Percentiles rank a stretch among this genome's conserved stretches.
Evolutionary conservation across 1,140 invertebrate genomes (phyloP).

Genomic region (Formica exsecta): DNA sequence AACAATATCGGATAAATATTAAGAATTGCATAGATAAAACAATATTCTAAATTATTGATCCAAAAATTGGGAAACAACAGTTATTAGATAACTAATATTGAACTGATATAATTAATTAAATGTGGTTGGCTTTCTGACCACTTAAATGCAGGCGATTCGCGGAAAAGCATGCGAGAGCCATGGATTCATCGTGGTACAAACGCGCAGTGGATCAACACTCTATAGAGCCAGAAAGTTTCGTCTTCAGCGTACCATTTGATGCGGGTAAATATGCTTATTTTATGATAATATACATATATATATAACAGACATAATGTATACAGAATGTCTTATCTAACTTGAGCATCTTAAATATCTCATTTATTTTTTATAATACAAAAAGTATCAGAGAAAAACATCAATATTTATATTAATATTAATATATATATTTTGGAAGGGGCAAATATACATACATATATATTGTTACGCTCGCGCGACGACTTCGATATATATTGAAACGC

Average conservation of each 20-base stretch:
- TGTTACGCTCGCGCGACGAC: too few relatives aligned
- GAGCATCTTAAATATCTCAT: too few relatives aligned
- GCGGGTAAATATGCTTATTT: constrained; percentile 87
- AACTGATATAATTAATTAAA: constrained; percentile 11
- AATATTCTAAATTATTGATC: not conserved
- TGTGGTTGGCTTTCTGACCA: constrained; percentile 25
- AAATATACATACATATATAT: too few relatives aligned
- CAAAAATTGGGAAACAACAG: not conserved
- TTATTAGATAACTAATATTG: not conserved
- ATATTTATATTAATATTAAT: too few relatives aligned
- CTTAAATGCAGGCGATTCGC: constrained; percentile 91
- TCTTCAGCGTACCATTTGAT: constrained; percentile 96
- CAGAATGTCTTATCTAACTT: too few relatives aligned
- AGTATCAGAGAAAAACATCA: too few relatives aligned
- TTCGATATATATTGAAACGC: too few relatives aligned
- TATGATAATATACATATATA: not conserved
- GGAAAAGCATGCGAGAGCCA: constrained; percentile 92
- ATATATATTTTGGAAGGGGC: too few relatives aligned
- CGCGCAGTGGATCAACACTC: constrained; percentile 96
- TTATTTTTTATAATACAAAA: too few relatives aligned
- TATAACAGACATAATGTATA: too few relatives aligned
- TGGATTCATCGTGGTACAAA: constrained; percentile 97
- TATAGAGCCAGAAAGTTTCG: constrained; percentile 95
- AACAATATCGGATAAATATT: not conserved
- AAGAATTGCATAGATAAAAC: not conserved